phyloP scores from a whole-genome alignment of 2,888 invertebrate genomes.

The Pristionchus mayeri region DNA sequence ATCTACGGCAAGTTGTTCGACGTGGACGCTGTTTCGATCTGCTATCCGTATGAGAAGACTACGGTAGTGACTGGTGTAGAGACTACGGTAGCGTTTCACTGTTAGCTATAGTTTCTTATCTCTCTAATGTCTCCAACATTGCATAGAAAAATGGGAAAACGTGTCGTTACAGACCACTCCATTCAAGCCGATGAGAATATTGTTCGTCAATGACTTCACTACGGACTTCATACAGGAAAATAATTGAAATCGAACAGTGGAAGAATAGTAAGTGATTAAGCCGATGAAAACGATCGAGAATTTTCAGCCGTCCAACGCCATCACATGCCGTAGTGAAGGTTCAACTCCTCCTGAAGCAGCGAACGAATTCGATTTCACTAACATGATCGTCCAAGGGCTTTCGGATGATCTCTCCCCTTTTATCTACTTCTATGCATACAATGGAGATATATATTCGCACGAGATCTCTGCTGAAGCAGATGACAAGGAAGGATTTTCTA shows the following conservation, averaged over 20 bases:
- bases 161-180: no score
- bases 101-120: no score
- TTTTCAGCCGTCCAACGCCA: not conserved
- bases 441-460: not conserved
- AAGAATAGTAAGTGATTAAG: not conserved
- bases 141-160: no score
- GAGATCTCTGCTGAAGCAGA: not conserved
- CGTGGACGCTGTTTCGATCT: not conserved
- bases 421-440: no score
- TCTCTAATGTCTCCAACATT: no score
- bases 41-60: not conserved
- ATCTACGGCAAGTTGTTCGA: not conserved
- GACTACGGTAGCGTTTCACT: no score
- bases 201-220: no score
- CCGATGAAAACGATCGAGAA: not conserved
- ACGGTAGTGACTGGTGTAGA: not conserved
- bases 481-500: not conserved
- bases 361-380: constrained; percentile 1
- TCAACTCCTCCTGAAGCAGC: not conserved
- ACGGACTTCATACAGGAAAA: not conserved
- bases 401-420: no score
- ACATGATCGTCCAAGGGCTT: not conserved
- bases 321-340: not conserved
- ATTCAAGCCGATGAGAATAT: no score
- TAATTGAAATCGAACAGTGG: not conserved